Evolutionary conservation across 1,140 invertebrate species (phyloP).

Genomic region (Pseudobourletiella spinata): DNA sequence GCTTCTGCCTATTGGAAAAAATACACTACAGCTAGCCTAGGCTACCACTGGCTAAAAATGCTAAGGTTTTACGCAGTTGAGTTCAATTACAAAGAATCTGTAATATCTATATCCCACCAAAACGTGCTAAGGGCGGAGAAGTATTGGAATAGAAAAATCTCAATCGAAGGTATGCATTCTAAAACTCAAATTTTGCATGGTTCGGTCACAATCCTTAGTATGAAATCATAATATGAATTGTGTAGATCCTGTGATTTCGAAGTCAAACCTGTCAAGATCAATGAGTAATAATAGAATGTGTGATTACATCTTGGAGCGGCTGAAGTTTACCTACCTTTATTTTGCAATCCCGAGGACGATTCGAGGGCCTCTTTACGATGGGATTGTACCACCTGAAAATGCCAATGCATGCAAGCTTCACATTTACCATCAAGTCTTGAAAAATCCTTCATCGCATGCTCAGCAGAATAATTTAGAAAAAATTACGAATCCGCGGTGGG

Average conservation of each 20-base stretch:
- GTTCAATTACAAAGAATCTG: conserved; percentile 40
- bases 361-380: conserved; percentile 38
- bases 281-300: conserved; percentile 42
- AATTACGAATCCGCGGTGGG: not conserved
- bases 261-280: conserved; percentile 44
- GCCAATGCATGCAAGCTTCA: not conserved
- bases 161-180: conserved; percentile 48
- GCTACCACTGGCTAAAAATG: conserved; percentile 44
- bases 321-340: conserved; percentile 44
- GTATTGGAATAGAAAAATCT: conserved; percentile 44
- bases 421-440: not conserved
- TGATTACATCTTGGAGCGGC: conserved; percentile 44
- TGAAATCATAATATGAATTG: no score
- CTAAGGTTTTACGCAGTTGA: conserved; percentile 44
- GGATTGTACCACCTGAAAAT: conserved; percentile 16
- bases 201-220: no score
- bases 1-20: conserved; percentile 14
- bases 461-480: not conserved
- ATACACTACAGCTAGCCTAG: not conserved
- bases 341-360: conserved; percentile 43
- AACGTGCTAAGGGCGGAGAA: conserved; percentile 37
- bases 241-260: conserved; percentile 46
- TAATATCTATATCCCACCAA: conserved; percentile 42
- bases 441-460: not conserved
- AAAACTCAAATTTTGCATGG: no score